Evolutionary conservation across 2,797 vertebrate genomes (phyloP).

Genomic region (Hybognathus amarus): DNA sequence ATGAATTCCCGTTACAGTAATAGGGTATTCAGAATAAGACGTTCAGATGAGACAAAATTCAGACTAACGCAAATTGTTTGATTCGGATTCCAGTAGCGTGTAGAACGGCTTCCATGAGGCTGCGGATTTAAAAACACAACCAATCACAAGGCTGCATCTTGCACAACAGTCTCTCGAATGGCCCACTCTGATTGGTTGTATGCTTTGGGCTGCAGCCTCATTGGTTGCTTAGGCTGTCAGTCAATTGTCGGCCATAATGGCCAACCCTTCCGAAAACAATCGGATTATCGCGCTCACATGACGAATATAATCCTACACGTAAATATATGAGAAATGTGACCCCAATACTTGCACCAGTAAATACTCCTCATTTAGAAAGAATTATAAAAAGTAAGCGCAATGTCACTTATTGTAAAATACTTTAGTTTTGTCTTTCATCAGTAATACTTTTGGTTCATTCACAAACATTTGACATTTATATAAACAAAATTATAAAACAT

Average conservation of each 20-base stretch:
- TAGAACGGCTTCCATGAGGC: not conserved
- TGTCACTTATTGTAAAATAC: not conserved
- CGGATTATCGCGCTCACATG: conserved; percentile 6
- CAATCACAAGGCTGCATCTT: not conserved
- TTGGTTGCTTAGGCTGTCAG: not conserved
- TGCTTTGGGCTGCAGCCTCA: not conserved
- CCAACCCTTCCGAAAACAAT: not conserved
- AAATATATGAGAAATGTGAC: not conserved
- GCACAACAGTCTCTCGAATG: not conserved
- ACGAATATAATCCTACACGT: not conserved
- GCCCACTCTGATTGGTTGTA: not conserved
- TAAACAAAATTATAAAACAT: not conserved
- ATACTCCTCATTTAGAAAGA: not conserved
- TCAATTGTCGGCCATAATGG: not conserved
- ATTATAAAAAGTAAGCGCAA: not conserved
- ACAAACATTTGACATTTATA: not conserved
- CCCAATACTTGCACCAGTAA: not conserved
- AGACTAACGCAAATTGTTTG: not conserved
- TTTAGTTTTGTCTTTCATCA: not conserved
- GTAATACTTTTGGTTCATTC: not conserved
- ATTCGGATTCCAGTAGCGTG: conserved; percentile 16
- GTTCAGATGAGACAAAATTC: not conserved
- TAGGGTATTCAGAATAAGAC: not conserved
- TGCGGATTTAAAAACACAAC: not conserved
- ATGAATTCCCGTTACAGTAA: not conserved